Evolutionary conservation across 2,888 invertebrate genomes (phyloP).

Genomic region (Opisthograptis luteolata): DNA sequence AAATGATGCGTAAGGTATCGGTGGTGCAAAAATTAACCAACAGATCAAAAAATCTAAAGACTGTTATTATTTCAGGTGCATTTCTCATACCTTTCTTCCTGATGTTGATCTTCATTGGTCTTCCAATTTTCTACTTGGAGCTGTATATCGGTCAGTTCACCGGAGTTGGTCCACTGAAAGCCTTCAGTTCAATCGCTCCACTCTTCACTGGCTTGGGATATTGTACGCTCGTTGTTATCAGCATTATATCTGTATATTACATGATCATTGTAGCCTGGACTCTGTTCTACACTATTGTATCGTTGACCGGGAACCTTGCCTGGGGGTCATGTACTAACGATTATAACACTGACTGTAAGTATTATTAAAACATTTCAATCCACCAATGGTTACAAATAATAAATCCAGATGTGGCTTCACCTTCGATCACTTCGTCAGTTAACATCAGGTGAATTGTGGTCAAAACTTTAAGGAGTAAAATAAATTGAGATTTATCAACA

Average conservation of each 20-base stretch:
- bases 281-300: slow-evolving; percentile 89
- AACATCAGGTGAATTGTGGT: too few species aligned
- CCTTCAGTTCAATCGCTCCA: slow-evolving; percentile 86
- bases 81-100: slow-evolving; percentile 90
- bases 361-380: too few species aligned
- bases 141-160: slow-evolving; percentile 91
- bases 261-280: slow-evolving; percentile 93
- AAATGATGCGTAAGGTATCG: too few species aligned
- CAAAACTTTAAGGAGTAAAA: too few species aligned
- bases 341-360: slow-evolving; percentile 86
- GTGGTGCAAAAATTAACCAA: too few species aligned
- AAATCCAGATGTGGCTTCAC: too few species aligned
- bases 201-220: slow-evolving; percentile 86
- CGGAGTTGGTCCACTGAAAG: slow-evolving; percentile 88
- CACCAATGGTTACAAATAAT: too few species aligned
- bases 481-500: too few species aligned
- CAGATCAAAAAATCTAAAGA: too few species aligned
- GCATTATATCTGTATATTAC: slow-evolving; percentile 90
- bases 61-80: slow-evolving; percentile 86
- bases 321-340: slow-evolving; percentile 88
- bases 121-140: slow-evolving; percentile 92
- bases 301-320: slow-evolving; percentile 85
- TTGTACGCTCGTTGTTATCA: slow-evolving; percentile 88
- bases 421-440: too few species aligned
- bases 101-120: slow-evolving; percentile 90